Evolutionary conservation across 2,888 invertebrate species (phyloP).

Genomic region (Heliconius ethilla): DNA sequence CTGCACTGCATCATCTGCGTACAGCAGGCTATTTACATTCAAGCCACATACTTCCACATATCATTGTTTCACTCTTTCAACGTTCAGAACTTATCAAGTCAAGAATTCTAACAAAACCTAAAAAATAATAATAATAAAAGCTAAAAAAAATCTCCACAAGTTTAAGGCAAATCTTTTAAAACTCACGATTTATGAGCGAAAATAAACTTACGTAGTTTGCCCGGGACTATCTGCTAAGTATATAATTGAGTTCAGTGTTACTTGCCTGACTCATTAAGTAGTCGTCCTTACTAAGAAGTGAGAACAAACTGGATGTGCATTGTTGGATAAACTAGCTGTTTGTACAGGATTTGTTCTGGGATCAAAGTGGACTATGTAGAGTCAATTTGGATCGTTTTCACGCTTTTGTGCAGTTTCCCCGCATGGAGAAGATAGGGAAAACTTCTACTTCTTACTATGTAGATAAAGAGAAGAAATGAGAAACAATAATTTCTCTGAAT

Average conservation of each 20-base stretch:
- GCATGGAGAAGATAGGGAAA: too few relatives aligned
- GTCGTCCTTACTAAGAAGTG: not conserved
- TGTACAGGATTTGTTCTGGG: conserved; percentile 1
- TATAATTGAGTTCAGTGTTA: conserved; percentile 16
- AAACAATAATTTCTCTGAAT: not conserved
- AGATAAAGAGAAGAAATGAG: too few relatives aligned
- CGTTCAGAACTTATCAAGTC: too few relatives aligned
- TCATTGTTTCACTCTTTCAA: too few relatives aligned
- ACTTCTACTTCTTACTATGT: not conserved
- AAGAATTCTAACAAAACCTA: too few relatives aligned
- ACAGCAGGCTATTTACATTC: too few relatives aligned
- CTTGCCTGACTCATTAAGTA: conserved; percentile 15
- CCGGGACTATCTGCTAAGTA: conserved; percentile 11
- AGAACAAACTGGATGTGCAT: not conserved
- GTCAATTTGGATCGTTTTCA: not conserved
- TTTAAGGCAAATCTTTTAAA: conserved; percentile 8
- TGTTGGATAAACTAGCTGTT: conserved; percentile 13
- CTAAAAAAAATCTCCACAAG: not conserved
- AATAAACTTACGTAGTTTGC: not conserved
- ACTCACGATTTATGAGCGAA: conserved; percentile 8
- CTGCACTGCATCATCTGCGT: too few relatives aligned
- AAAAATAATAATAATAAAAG: too few relatives aligned
- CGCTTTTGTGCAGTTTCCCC: not conserved
- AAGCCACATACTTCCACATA: too few relatives aligned
- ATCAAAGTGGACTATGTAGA: not conserved